Conservation (phyloP, 37 sponge, comb jelly and placozoan species). For the Aplysina aerophoba region DNA sequence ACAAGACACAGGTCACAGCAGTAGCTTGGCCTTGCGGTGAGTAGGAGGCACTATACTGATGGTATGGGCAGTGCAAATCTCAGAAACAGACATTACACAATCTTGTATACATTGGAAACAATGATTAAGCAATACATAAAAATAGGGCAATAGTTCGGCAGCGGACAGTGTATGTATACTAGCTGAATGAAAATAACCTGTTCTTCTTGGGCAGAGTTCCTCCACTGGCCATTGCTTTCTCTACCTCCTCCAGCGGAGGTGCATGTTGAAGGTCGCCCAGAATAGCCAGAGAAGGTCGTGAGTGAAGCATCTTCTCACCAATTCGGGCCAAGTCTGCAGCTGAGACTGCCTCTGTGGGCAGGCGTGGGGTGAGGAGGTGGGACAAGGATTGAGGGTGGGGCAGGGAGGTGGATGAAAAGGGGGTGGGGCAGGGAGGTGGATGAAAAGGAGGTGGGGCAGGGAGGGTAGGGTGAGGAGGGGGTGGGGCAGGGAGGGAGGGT, state of each 20-base stretch:
- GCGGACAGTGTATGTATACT: not conserved
- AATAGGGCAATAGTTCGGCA: too few relatives aligned
- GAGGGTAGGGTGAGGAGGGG: not conserved
- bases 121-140: too few relatives aligned
- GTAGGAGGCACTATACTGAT: too few relatives aligned
- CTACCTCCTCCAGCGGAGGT: conserved; percentile 55
- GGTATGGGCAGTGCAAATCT: too few relatives aligned
- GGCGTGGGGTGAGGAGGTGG: not conserved
- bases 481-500: too few relatives aligned
- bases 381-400: not conserved
- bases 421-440: not conserved
- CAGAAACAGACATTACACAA: too few relatives aligned
- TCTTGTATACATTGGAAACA: too few relatives aligned
- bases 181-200: conserved; percentile 60
- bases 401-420: not conserved
- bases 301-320: conserved; percentile 51
- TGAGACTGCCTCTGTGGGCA: conserved; percentile 61
- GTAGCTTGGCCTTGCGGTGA: too few relatives aligned
- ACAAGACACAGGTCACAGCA: too few relatives aligned
- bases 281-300: conserved; percentile 53
- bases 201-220: conserved; percentile 29
- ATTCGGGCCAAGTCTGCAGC: conserved; percentile 54
- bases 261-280: conserved; percentile 67
- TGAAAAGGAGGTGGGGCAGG: not conserved
- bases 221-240: conserved; percentile 42